Conservation (phyloP, 2,888 invertebrate species). For the Drosophila emarginata region DNA sequence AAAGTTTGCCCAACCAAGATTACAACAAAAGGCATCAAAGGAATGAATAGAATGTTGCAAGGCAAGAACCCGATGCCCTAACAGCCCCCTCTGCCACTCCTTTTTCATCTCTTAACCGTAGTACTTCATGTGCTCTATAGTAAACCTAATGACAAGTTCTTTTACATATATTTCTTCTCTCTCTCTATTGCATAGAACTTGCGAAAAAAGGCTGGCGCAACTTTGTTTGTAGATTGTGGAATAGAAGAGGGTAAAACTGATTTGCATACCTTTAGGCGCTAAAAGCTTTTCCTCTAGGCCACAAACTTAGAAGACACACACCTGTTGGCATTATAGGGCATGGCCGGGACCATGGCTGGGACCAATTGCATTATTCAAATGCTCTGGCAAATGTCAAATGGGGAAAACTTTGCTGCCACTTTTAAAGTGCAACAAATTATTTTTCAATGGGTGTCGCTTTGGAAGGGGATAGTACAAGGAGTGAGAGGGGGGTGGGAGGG, state of each 20-base stretch:
- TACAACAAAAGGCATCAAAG: conserved; percentile 43
- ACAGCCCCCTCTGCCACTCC: neutral
- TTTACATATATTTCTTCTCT: conserved; percentile 22
- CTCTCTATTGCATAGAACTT: conserved; percentile 31
- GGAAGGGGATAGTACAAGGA: neutral
- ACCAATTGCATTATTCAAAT: conserved; percentile 61
- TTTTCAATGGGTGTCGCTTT: neutral
- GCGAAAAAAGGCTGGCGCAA: conserved; percentile 32
- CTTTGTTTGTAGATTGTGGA: conserved; percentile 25
- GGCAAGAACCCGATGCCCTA: neutral
- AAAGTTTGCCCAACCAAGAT: conserved; percentile 59
- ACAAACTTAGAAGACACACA: conserved; percentile 36
- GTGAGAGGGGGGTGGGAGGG: conserved; percentile 10
- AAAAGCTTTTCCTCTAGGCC: conserved; percentile 58
- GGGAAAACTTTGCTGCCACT: conserved; percentile 37
- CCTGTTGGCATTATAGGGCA: conserved; percentile 58
- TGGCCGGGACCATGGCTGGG: neutral
- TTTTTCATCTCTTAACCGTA: neutral
- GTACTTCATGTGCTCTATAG: neutral
- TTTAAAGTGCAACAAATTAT: conserved; percentile 64
- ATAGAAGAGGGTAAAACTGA: conserved; percentile 17
- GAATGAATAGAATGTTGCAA: conserved; percentile 25
- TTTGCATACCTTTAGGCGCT: conserved; percentile 67
- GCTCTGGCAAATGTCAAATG: conserved; percentile 46
- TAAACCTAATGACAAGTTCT: conserved; percentile 52